phyloP scores from a whole-genome alignment of 2,797 vertebrate species.

The Scyliorhinus canicula region DNA sequence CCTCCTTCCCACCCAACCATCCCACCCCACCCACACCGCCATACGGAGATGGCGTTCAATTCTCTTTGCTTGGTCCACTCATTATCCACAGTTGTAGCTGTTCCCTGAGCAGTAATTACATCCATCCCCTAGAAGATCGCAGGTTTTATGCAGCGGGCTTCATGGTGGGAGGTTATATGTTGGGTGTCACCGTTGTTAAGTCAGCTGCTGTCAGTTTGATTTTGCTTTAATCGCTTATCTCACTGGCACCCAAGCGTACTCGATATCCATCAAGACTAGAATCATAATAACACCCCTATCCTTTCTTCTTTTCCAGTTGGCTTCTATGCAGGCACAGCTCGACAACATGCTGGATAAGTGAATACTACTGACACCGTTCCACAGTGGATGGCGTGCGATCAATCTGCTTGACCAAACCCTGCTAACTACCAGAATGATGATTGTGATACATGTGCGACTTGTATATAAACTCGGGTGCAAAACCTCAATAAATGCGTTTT shows the following conservation, averaged over 20 bases:
- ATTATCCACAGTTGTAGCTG: neutral
- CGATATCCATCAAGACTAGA: too few species aligned
- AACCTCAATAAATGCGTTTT: conserved; percentile 46
- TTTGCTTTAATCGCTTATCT: neutral
- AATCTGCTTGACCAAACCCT: neutral
- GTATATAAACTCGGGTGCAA: neutral
- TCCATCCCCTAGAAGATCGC: neutral
- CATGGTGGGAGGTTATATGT: neutral
- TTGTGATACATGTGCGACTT: too few species aligned
- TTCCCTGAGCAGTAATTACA: neutral
- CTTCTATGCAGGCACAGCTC: conserved; percentile 71
- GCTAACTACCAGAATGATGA: too few species aligned
- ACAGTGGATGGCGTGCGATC: conserved; percentile 39
- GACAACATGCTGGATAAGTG: conserved; percentile 71
- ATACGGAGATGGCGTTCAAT: neutral
- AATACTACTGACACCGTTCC: conserved; percentile 45
- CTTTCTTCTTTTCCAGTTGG: conserved; percentile 61
- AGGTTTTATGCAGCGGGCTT: neutral
- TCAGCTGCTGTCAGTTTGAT: neutral
- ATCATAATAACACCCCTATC: conserved; percentile 44
- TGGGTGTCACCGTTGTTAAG: neutral
- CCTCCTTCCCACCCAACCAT: too few species aligned
- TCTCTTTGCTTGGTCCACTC: neutral
- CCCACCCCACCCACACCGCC: too few species aligned
- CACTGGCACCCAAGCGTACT: neutral